Base-by-base conservation (phyloP, 2,113 vertebrate species). In the Pituophis catenifer region DNA sequence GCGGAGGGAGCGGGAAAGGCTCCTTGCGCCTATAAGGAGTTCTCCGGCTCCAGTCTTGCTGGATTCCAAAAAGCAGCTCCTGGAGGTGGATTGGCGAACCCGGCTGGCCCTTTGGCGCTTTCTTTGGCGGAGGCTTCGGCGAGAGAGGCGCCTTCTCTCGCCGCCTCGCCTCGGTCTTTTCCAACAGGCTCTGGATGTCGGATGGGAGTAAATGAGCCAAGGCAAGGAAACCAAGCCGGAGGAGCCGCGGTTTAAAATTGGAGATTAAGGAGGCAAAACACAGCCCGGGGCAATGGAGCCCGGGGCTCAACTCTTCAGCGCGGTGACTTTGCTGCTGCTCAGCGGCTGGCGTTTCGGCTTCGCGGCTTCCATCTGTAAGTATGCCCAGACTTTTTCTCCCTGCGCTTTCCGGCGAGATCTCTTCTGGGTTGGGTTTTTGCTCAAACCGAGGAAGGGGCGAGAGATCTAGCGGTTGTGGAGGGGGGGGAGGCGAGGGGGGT, bases 341-440 rank as follows among this genome's bases (percentile, higher is more conserved):
- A 57, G 94, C 58, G 94, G 95, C 65, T 98, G 97, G 96, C 97
- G 94, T 59, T 95, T 95, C 65, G 97, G 97, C 97, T 97, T 96
- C 87, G 90, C 98, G 0, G 98, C 98, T 33, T 94, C 96, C 33
- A 98, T 97, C 17, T 98, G 98, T 98, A 95, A 98, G 98, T 98
- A 96, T 59, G 38, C 55, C 88, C 55, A 24, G 33, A 53, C 86
- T 88, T 52, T 88, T 24, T 3, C 21, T 26, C 44, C 23, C 52
- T 33, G 19, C 70, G 38, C 33, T 0, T 0, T 9, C 23, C 33
- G 21, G 33, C 21, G 89, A 17, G 92, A 8, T 8, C 21, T 48
- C 1, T 44, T 12, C 24, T 44, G 5, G 3, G 53, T 17, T 44
- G 12, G 90, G 89, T 53, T 48, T 50, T 48, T 0, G 26, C 58